phyloP scores from a whole-genome alignment of 2,113 vertebrate species.

The Aix galericulata region DNA sequence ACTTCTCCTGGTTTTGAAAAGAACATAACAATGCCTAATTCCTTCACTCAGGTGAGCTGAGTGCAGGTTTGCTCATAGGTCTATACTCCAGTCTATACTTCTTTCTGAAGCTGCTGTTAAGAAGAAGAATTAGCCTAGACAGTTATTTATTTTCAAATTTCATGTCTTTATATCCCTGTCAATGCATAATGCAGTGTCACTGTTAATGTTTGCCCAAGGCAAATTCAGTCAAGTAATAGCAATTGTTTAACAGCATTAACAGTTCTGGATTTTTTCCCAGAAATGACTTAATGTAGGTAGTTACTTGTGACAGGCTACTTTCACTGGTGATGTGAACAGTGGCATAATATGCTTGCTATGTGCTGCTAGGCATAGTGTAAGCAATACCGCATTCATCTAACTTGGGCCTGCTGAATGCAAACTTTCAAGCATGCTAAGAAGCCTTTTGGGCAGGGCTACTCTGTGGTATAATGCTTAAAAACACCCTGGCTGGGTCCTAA shows the following conservation, averaged over 20 bases:
- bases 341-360: neutral
- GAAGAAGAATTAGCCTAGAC: neutral
- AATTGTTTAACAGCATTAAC: neutral
- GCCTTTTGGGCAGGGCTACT: neutral
- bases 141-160: neutral
- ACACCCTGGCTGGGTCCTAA: neutral
- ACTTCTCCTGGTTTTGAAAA: neutral
- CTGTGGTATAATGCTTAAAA: neutral
- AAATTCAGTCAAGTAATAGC: neutral
- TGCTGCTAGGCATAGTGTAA: neutral
- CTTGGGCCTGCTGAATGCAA: neutral
- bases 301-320: neutral
- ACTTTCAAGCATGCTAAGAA: neutral
- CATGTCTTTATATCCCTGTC: neutral
- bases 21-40: neutral
- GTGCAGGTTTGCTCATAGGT: neutral
- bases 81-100: neutral
- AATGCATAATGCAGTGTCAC: neutral
- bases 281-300: neutral
- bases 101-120: neutral
- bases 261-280: neutral
- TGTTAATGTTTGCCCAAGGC: neutral
- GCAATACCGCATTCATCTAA: neutral
- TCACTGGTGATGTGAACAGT: neutral
- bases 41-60: neutral